Percentiles rank a stretch among this genome's conserved stretches.
phyloP scores from a whole-genome alignment of 2,113 vertebrate species.

The Rattus norvegicus region GRCr8 NC_086028.1:1592001-1592500 shows the following conservation, averaged over 20 bases:
- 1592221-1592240: background rate
- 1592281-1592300: constrained; percentile 72
- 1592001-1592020: background rate
- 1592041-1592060: background rate
- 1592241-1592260: background rate
- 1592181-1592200: background rate
- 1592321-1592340: constrained; percentile 59
- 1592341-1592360: constrained; percentile 11
- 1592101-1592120: background rate
- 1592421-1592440: background rate
- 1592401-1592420: constrained; percentile 46
- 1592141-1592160: background rate
- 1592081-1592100: background rate
- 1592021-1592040: background rate
- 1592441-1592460: constrained; percentile 59
- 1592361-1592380: constrained; percentile 59
- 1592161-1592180: background rate
- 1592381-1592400: constrained; percentile 54
- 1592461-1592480: constrained; percentile 62
- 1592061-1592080: background rate
- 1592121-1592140: background rate
- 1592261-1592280: background rate
- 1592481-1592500: background rate
- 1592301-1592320: background rate
- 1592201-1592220: constrained; percentile 65